Conservation (phyloP, 2,113 vertebrate genomes). For the Ceyx margarethae region DNA sequence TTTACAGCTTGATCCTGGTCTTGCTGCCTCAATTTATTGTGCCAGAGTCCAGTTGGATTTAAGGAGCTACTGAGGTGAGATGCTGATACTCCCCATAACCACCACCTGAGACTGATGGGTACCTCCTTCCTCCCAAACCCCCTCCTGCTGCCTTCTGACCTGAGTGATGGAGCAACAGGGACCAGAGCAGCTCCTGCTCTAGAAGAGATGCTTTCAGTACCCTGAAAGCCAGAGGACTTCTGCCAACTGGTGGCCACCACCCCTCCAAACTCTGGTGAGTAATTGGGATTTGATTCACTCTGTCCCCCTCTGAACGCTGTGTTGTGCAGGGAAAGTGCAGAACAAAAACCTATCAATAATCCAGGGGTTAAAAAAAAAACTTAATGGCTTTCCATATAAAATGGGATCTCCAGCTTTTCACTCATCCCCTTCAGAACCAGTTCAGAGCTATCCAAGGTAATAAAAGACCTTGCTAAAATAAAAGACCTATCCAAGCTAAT, state of each 20-base stretch:
- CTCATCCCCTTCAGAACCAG: constrained; percentile 57
- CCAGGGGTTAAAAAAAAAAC: not conserved
- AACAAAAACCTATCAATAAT: constrained; percentile 55
- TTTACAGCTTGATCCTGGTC: not conserved
- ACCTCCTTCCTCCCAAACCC: not conserved
- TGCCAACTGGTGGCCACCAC: not conserved
- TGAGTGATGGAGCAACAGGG: not conserved
- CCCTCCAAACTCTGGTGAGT: not conserved
- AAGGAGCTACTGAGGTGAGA: rapidly evolving
- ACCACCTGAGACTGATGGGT: not conserved
- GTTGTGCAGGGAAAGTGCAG: not conserved
- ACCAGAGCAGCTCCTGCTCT: not conserved
- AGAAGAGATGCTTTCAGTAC: not conserved
- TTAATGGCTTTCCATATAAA: constrained; percentile 26
- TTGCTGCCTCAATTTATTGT: not conserved
- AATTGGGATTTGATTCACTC: not conserved
- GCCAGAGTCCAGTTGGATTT: not conserved
- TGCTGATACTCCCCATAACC: not conserved
- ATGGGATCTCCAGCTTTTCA: constrained; percentile 43
- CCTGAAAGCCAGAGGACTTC: not conserved
- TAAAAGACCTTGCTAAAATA: constrained; percentile 72
- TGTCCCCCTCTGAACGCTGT: not conserved
- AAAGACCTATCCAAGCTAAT: constrained; percentile 70
- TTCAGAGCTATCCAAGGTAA: constrained; percentile 54
- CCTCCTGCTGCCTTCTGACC: not conserved